Conservation (phyloP, 2,797 vertebrate species). For the Hoplostethus atlanticus region DNA sequence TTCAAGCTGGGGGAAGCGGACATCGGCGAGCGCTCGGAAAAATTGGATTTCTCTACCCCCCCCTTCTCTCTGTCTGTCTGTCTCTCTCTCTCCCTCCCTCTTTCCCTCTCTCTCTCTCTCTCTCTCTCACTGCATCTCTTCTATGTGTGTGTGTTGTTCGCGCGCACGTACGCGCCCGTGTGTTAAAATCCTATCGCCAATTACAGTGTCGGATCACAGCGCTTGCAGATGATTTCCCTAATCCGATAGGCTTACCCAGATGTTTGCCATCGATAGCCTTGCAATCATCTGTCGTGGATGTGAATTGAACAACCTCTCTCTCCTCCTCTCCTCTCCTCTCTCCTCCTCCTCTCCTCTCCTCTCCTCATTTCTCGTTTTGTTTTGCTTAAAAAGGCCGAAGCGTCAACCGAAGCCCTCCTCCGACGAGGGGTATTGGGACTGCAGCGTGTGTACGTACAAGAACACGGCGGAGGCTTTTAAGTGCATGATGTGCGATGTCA, state of each 20-base stretch:
- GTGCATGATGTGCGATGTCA: constrained; percentile 99
- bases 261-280: constrained; percentile 73
- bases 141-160: constrained; percentile 47
- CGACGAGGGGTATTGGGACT: constrained; percentile 99
- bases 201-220: constrained; percentile 81
- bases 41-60: constrained; percentile 71
- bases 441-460: constrained; percentile 99
- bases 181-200: constrained; percentile 88
- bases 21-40: constrained; percentile 63
- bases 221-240: constrained; percentile 75
- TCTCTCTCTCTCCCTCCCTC: neutral
- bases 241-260: constrained; percentile 72
- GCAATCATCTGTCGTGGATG: constrained; percentile 40
- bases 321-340: neutral
- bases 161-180: constrained; percentile 65
- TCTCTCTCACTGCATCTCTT: constrained; percentile 12
- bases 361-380: constrained; percentile 26
- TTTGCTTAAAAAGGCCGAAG: constrained; percentile 92
- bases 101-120: neutral
- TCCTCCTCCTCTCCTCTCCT: constrained; percentile 4
- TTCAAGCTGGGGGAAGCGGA: constrained; percentile 52
- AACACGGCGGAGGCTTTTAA: constrained; percentile 99
- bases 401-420: constrained; percentile 97
- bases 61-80: constrained; percentile 40
- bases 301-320: constrained; percentile 63